phyloP scores from a whole-genome alignment of 2,113 vertebrate genomes.

The Silurus glanis region DNA sequence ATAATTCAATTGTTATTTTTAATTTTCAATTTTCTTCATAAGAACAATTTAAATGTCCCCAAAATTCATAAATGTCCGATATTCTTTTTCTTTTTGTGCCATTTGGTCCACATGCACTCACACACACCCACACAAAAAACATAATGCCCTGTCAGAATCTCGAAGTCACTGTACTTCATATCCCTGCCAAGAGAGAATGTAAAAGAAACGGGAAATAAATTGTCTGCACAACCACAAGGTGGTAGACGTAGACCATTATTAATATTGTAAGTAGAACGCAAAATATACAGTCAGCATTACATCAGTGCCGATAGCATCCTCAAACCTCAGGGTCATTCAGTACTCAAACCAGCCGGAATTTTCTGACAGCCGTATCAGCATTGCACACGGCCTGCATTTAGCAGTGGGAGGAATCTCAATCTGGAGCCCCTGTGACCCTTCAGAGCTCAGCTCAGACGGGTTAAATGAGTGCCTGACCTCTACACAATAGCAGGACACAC shows the following conservation, averaged over 20 bases:
- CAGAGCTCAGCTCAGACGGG: constrained; percentile 37
- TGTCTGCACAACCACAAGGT: constrained; percentile 66
- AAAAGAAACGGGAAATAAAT: not conserved
- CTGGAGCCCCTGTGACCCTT: constrained; percentile 22
- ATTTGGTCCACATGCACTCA: not conserved
- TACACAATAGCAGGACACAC: constrained; percentile 49
- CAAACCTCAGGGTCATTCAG: constrained; percentile 1
- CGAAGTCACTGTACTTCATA: not conserved
- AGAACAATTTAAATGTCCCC: not conserved
- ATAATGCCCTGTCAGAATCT: not conserved
- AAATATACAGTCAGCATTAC: not conserved
- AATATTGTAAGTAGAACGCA: constrained; percentile 3
- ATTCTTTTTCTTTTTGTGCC: not conserved
- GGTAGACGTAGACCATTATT: constrained; percentile 60
- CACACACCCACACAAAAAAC: not conserved
- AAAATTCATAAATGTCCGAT: not conserved
- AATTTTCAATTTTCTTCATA: not conserved
- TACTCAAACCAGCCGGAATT: not conserved
- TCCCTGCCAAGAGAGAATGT: not conserved
- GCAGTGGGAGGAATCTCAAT: constrained; percentile 34
- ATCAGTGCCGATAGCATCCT: constrained; percentile 12
- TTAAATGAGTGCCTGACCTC: constrained; percentile 40
- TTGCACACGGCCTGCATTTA: constrained; percentile 32
- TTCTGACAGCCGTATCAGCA: constrained; percentile 7
- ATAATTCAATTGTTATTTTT: too few relatives aligned